Conservation (phyloP, 2,888 invertebrate genomes). For the Drosophila anceps region DNA sequence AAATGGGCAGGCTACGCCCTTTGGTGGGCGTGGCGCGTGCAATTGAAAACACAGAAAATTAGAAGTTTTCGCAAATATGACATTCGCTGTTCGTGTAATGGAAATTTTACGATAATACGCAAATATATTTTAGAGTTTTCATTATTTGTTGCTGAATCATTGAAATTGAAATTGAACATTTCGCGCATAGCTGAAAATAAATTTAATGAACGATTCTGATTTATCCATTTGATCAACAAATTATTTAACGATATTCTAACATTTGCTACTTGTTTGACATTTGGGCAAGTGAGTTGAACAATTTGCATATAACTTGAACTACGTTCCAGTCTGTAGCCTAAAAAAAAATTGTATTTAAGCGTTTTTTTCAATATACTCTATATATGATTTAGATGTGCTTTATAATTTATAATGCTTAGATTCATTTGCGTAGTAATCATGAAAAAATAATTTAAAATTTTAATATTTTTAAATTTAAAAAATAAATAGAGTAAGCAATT, state of each 20-base stretch:
- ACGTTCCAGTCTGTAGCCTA: neutral
- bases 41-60: conserved; percentile 11
- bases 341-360: too few relatives aligned
- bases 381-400: too few relatives aligned
- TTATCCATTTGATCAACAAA: neutral
- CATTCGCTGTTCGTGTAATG: conserved; percentile 14
- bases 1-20: conserved; percentile 18
- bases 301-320: conserved; percentile 10
- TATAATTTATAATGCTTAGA: too few relatives aligned
- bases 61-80: neutral
- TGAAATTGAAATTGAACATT: conserved; percentile 3
- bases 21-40: conserved; percentile 15
- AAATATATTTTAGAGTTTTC: conserved; percentile 2
- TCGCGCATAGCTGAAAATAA: neutral
- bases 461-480: too few relatives aligned
- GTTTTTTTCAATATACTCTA: too few relatives aligned
- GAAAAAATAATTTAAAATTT: too few relatives aligned
- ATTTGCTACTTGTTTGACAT: neutral
- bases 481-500: too few relatives aligned
- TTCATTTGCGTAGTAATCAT: too few relatives aligned
- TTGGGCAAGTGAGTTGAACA: neutral
- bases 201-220: neutral
- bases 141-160: conserved; percentile 2
- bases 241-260: neutral
- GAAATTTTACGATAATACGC: conserved; percentile 21